Base-by-base conservation (phyloP, 2,797 vertebrate species). In the Phylloscopus collybita region DNA sequence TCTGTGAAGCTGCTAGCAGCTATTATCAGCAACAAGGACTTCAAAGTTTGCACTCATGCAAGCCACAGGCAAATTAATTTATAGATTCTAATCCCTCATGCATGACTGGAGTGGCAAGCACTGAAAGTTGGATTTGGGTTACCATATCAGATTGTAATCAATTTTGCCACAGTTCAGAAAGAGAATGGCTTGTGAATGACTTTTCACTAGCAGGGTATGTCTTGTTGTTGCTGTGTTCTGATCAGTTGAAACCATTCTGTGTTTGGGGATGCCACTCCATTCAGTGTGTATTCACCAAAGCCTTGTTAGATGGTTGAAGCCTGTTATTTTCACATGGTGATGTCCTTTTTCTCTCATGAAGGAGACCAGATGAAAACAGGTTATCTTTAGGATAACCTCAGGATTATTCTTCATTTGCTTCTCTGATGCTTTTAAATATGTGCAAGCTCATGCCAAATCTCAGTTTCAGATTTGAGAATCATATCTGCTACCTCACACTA, bases 211-310 rank as follows among this genome's bases (percentile, higher is more conserved):
- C 17, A 76, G 47, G 27, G 2, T 45, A 4, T 67, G 27, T 40
- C 13, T 26, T 69, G 2, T 73, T 67, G 12, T 34, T 1, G 1
- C 11, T 2, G 0, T 32, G 18, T 74, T 5, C 4, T 40, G 36
- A 27, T 61, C 3, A 5, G 4, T 11, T 64, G 73, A 67, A 74
- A 54, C 22, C 21, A 14, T 62, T 42, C 26, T 16, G 26, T 53
- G 11, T 70, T 60, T 49, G 12, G 7, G 23, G 7, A 29, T 78
- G 13, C 47, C 27, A 7, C n/a, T 79, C 32, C 59, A 70, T 27
- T 17, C 38, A 25, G 7, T n/a, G 7, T 69, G 4, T 75, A 12
- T 75, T 92, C 19, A 74, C 16, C n/a, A 78, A 74, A 59, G 36
- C 45, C 12, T 32, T 67, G 17, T 15, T 47, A 40, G 40, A 9